These are phyloP conservation scores for Poecilia velifera DNA, from an alignment of 2,797 vertebrate species.

Conservation along the genomic window DNA sequence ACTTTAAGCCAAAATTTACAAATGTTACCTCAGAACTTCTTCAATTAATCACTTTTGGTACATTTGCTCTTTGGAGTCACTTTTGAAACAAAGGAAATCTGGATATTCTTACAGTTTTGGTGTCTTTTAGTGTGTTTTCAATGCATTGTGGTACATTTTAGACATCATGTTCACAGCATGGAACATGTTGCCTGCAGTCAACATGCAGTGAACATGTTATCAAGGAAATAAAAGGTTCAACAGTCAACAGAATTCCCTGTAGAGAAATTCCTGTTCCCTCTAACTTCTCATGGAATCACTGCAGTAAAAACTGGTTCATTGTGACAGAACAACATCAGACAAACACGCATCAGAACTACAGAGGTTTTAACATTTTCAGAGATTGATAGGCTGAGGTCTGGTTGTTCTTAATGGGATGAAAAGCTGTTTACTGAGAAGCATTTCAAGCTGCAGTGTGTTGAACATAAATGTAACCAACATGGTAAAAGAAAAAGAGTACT, in stretches of 20 bases:
- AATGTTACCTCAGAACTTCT: neutral
- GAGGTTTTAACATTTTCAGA: neutral
- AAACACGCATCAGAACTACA: neutral
- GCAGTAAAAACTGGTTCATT: neutral
- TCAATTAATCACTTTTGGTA: neutral
- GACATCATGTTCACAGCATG: neutral
- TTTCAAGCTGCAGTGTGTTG: neutral
- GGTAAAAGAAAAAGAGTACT: neutral
- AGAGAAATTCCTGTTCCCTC: neutral
- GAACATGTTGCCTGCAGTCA: no score
- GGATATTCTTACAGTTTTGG: neutral
- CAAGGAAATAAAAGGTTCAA: neutral
- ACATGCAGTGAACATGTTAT: neutral
- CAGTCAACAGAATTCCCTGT: neutral
- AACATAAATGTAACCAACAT: neutral
- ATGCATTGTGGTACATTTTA: neutral
- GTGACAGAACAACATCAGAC: neutral
- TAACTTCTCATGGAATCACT: neutral
- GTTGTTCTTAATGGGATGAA: neutral
- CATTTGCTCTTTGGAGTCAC: neutral
- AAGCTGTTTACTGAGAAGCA: neutral
- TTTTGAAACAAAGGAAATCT: neutral
- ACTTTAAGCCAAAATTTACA: neutral
- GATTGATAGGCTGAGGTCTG: neutral
- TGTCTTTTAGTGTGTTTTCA: neutral